These are phyloP conservation scores for Erannis defoliaria DNA, from an alignment of 2,888 invertebrate species.

Conservation along the genomic window DNA sequence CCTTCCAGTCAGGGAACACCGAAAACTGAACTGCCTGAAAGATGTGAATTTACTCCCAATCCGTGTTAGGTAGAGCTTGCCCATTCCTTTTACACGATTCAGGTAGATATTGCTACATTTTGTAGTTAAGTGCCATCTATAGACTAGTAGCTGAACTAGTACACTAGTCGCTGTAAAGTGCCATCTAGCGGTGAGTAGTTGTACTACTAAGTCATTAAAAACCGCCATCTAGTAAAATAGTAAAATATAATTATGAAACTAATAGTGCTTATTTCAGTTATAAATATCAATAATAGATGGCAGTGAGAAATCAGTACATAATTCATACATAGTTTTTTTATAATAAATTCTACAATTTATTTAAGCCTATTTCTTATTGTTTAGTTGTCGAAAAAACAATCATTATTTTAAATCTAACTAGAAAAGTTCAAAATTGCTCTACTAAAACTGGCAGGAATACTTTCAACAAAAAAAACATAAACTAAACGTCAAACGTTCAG, in stretches of 20 bases:
- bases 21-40: conserved; percentile 79
- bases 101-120: conserved; percentile 23
- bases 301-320: too few relatives aligned
- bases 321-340: too few relatives aligned
- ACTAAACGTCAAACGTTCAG: conserved; percentile 17
- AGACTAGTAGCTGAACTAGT: conserved; percentile 56
- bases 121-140: conserved; percentile 53
- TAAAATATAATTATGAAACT: neutral
- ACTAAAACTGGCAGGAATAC: neutral
- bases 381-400: too few relatives aligned
- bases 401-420: too few relatives aligned
- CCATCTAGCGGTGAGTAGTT: conserved; percentile 22
- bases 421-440: too few relatives aligned
- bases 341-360: too few relatives aligned
- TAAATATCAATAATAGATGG: too few relatives aligned
- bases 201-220: neutral
- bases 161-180: neutral
- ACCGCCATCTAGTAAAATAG: neutral
- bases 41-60: conserved; percentile 52
- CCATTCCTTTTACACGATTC: conserved; percentile 26
- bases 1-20: conserved; percentile 74
- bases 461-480: too few relatives aligned
- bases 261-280: too few relatives aligned
- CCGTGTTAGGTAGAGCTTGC: conserved; percentile 49
- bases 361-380: too few relatives aligned